Percentiles rank a stretch among this genome's conserved stretches.
These are phyloP conservation scores for Camponotus vicinus DNA, from an alignment of 1,140 invertebrate species.

Conservation along the genomic window DNA sequence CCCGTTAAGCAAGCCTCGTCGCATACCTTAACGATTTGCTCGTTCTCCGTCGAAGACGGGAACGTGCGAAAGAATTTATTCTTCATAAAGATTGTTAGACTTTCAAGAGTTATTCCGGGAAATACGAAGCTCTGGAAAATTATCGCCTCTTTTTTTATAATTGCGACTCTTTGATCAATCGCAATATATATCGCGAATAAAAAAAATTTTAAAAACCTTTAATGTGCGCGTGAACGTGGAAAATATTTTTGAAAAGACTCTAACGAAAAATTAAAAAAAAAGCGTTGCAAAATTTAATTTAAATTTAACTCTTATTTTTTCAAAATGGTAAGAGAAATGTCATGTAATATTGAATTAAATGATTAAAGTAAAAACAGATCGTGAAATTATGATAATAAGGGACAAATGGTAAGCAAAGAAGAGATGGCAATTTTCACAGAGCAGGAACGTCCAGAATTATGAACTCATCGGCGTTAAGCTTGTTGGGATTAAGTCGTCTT, in stretches of 20 bases:
- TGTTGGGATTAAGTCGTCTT: constrained; percentile 81
- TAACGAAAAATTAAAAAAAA: neutral
- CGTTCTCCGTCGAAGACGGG: constrained; percentile 55
- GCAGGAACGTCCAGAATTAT: constrained; percentile 69
- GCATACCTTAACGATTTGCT: constrained; percentile 84
- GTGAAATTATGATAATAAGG: neutral
- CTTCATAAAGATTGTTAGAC: constrained; percentile 50
- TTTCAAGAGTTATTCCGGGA: neutral
- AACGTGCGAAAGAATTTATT: constrained; percentile 75
- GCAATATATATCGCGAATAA: neutral
- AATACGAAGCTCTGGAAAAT: neutral
- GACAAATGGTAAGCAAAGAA: neutral
- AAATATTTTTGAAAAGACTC: neutral
- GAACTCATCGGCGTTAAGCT: constrained; percentile 81
- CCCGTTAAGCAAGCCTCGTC: constrained; percentile 82
- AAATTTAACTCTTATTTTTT: neutral
- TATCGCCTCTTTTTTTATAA: neutral
- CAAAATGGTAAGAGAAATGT: neutral
- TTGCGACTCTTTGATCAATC: neutral
- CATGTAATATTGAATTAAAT: neutral
- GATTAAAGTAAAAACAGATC: neutral
- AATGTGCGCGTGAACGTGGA: neutral
- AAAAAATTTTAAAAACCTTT: constrained; percentile 7
- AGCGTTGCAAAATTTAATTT: neutral
- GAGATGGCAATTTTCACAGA: constrained; percentile 20